These are phyloP conservation scores for Canis aureus DNA, from an alignment of 2,113 vertebrate species.

Conservation along the genomic window DNA sequence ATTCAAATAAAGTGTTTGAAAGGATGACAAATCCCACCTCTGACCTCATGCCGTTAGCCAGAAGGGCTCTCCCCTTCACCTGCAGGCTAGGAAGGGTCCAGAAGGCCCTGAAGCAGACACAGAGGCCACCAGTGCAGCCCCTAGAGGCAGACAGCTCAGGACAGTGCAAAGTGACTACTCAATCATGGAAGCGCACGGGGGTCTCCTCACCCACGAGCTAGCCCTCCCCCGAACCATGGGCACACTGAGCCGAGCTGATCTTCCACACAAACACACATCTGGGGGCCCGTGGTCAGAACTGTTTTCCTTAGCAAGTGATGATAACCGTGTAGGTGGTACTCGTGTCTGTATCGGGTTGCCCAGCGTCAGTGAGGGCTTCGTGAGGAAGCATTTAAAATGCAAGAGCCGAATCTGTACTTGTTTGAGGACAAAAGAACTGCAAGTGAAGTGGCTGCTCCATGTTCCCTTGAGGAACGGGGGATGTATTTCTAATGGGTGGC, in stretches of 20 bases:
- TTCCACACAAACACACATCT: background rate
- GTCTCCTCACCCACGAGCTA: too few relatives aligned
- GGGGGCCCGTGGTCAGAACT: slow-evolving; percentile 32
- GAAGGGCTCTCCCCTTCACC: background rate
- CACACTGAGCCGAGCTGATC: background rate
- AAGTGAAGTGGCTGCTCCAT: background rate
- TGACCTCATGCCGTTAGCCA: background rate
- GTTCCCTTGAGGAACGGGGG: background rate
- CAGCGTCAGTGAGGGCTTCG: slow-evolving; percentile 68
- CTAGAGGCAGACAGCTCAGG: background rate
- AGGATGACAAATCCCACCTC: background rate
- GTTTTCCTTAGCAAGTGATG: slow-evolving; percentile 62
- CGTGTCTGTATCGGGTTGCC: slow-evolving; percentile 69
- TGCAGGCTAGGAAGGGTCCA: background rate
- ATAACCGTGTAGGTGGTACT: slow-evolving; percentile 60
- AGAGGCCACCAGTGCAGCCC: background rate
- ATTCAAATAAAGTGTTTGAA: background rate
- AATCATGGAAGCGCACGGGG: too few relatives aligned
- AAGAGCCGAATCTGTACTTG: background rate
- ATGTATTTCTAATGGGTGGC: background rate
- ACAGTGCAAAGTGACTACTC: too few relatives aligned
- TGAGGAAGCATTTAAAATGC: slow-evolving; percentile 14
- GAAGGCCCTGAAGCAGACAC: background rate
- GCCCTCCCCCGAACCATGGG: background rate
- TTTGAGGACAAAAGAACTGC: background rate